phyloP scores from a whole-genome alignment of 2,797 vertebrate genomes.

The Yasuhikotakia modesta region DNA sequence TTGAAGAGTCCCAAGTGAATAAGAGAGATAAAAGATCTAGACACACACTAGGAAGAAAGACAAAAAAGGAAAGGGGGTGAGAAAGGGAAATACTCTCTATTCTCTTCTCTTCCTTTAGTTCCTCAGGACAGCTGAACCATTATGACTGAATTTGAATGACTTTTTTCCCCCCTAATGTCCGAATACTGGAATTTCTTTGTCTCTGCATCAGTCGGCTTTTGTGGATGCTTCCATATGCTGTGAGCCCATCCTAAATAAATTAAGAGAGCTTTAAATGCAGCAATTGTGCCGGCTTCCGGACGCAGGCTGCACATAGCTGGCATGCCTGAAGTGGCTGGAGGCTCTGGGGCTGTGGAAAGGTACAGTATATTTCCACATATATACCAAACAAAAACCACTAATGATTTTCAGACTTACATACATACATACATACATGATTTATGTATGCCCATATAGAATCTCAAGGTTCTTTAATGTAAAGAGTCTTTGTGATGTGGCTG shows the following conservation, averaged over 20 bases:
- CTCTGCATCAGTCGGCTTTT: slow-evolving; percentile 87
- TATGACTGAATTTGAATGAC: slow-evolving; percentile 92
- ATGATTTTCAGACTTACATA: slow-evolving; percentile 22
- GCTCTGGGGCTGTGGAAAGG: slow-evolving; percentile 57
- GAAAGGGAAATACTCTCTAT: slow-evolving; percentile 83
- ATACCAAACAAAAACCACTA: slow-evolving; percentile 46
- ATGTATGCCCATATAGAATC: background rate
- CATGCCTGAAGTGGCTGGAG: slow-evolving; percentile 71
- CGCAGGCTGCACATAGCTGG: slow-evolving; percentile 73
- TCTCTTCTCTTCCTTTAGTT: slow-evolving; percentile 91
- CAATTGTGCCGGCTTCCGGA: slow-evolving; percentile 80
- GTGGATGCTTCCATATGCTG: slow-evolving; percentile 87
- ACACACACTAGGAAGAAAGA: slow-evolving; percentile 77
- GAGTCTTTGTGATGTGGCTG: background rate
- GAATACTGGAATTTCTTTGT: slow-evolving; percentile 95
- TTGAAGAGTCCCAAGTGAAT: slow-evolving; percentile 94
- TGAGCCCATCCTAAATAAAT: slow-evolving; percentile 83
- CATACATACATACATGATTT: background rate
- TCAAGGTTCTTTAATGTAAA: background rate
- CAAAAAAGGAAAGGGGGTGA: slow-evolving; percentile 66
- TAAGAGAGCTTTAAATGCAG: slow-evolving; percentile 87
- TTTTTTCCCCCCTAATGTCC: slow-evolving; percentile 68
- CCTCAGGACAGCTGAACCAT: slow-evolving; percentile 94
- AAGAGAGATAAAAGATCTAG: slow-evolving; percentile 97
- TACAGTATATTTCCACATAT: slow-evolving; percentile 51